Conservation (phyloP, 2,888 invertebrate genomes). For the Entomobrya proxima region DNA sequence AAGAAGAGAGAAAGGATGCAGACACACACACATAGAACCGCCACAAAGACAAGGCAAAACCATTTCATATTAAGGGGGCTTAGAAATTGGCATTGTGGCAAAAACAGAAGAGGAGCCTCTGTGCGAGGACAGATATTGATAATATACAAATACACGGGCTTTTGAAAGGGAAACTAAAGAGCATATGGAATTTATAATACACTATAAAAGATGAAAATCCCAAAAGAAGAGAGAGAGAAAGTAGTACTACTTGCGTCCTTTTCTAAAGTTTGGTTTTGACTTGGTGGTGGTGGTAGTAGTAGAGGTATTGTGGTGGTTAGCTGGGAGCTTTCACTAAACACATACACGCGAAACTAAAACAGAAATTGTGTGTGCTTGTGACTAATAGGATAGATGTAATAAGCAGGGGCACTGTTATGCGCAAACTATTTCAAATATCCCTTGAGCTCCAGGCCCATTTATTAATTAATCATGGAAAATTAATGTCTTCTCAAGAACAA, state of each 20-base stretch:
- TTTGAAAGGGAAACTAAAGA: slow-evolving; percentile 34
- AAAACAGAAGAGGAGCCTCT: slow-evolving; percentile 1
- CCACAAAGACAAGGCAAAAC: slow-evolving; percentile 24
- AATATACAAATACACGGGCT: slow-evolving; percentile 9
- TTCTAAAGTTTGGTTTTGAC: slow-evolving; percentile 32
- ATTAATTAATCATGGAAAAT: slow-evolving; percentile 68
- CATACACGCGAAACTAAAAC: background rate
- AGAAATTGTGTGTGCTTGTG: background rate
- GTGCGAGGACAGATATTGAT: slow-evolving; percentile 37
- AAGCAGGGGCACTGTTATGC: slow-evolving; percentile 1
- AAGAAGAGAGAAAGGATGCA: slow-evolving; percentile 6
- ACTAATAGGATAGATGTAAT: background rate
- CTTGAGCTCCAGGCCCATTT: slow-evolving; percentile 65
- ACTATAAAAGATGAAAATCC: slow-evolving; percentile 36
- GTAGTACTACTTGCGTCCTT: background rate
- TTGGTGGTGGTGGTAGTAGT: slow-evolving; percentile 9
- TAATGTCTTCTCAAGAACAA: slow-evolving; percentile 63
- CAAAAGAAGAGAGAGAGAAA: slow-evolving; percentile 36
- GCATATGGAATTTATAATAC: slow-evolving; percentile 16
- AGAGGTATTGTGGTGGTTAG: background rate
- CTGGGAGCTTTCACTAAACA: slow-evolving; percentile 5
- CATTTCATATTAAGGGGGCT: slow-evolving; percentile 13
- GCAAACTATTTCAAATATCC: slow-evolving; percentile 63
- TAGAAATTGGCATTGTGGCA: slow-evolving; percentile 31
- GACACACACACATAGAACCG: too few species aligned